phyloP scores from a whole-genome alignment of 2,797 vertebrate genomes.

The Gallinago solitaria region DNA sequence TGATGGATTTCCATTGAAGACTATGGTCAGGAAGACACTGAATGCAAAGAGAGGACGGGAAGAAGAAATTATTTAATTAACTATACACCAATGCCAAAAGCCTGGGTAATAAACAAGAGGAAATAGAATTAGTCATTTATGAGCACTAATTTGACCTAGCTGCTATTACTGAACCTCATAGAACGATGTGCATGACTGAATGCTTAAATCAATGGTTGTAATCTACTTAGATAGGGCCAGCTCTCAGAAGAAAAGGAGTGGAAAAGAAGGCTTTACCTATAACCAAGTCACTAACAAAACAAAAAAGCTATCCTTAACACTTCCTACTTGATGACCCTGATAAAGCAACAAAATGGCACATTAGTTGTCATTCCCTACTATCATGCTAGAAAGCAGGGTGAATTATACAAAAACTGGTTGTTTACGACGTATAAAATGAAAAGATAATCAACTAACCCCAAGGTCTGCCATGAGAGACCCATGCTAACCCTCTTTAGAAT shows the following conservation, averaged over 20 bases:
- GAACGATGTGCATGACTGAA: constrained; percentile 23
- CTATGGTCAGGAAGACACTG: not conserved
- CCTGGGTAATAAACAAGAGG: constrained; percentile 24
- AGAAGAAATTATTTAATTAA: constrained; percentile 37
- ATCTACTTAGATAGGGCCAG: not conserved
- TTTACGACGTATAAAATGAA: not conserved
- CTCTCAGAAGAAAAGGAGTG: not conserved
- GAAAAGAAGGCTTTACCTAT: not conserved
- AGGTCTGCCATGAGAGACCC: not conserved
- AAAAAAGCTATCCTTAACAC: not conserved
- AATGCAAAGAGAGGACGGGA: not conserved
- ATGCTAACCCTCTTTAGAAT: not conserved
- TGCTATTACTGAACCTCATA: not conserved
- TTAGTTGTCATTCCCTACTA: not conserved
- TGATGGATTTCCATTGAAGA: not conserved
- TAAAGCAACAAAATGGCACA: not conserved
- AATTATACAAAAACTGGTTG: not conserved
- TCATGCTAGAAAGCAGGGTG: not conserved
- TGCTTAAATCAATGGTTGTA: constrained; percentile 25
- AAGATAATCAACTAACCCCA: not conserved
- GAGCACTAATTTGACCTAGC: constrained; percentile 29
- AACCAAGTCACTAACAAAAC: not conserved
- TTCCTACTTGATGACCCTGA: not conserved
- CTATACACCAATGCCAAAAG: not conserved
- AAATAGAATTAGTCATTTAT: constrained; percentile 46